Evolutionary conservation across 2,113 vertebrate species (phyloP).

Genomic region (Sinocyclocheilus grahami): DNA sequence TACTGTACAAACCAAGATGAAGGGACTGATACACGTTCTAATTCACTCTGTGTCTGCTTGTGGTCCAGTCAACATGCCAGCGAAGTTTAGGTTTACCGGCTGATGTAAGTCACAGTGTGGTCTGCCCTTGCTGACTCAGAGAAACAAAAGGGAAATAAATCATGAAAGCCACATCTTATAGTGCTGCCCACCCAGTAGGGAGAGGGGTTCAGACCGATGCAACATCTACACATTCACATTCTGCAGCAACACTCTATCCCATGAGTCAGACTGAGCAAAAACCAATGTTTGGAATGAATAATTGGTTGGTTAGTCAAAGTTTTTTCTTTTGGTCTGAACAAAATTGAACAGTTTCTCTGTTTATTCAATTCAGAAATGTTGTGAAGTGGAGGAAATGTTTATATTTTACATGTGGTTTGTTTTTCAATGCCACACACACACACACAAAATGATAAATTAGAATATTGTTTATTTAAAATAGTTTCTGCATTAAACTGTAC

Average conservation of each 20-base stretch:
- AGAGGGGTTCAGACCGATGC: background rate
- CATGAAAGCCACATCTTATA: constrained; percentile 48
- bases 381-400: background rate
- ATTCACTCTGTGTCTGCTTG: constrained; percentile 29
- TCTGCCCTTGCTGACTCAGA: constrained; percentile 59
- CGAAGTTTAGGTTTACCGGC: constrained; percentile 21
- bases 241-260: constrained; percentile 30
- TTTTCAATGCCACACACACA: background rate
- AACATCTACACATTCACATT: constrained; percentile 31
- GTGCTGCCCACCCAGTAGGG: constrained; percentile 46
- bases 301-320: constrained; percentile 11
- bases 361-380: constrained; percentile 11
- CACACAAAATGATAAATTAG: background rate
- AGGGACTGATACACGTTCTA: constrained; percentile 21
- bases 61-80: constrained; percentile 50
- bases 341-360: background rate
- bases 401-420: constrained; percentile 4
- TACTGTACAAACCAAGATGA: constrained; percentile 36
- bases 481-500: background rate
- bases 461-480: constrained; percentile 14
- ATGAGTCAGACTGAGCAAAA: constrained; percentile 13
- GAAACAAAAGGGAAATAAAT: constrained; percentile 53
- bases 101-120: constrained; percentile 50
- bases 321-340: background rate
- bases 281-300: constrained; percentile 34